Percentiles rank a stretch among this genome's conserved stretches.
These are phyloP conservation scores for Netelia melanura DNA, from an alignment of 2,888 invertebrate genomes.

Conservation along the genomic window DNA sequence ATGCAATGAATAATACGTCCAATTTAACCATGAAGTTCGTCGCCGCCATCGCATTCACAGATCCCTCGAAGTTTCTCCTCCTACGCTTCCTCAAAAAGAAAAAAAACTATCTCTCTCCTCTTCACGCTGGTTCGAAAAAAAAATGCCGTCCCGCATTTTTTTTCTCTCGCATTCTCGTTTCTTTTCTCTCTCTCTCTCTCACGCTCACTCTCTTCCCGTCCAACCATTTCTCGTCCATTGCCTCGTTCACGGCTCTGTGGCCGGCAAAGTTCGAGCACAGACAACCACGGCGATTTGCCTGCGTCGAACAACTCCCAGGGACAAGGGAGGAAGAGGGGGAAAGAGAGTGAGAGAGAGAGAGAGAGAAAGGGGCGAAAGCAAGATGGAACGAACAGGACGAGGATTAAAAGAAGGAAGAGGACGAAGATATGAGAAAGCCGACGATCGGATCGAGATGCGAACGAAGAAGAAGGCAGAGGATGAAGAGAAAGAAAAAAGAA, in stretches of 20 bases:
- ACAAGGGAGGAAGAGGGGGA: constrained; percentile 55
- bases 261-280: neutral
- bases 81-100: constrained; percentile 53
- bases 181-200: constrained; percentile 2
- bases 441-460: constrained; percentile 66
- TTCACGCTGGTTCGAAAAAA: constrained; percentile 43
- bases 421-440: constrained; percentile 65
- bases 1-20: constrained; percentile 11
- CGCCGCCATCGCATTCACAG: constrained; percentile 41
- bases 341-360: constrained; percentile 31
- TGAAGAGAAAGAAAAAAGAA: constrained; percentile 57
- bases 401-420: constrained; percentile 38
- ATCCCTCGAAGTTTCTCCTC: constrained; percentile 61
- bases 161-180: constrained; percentile 16
- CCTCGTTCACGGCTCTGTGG: constrained; percentile 1
- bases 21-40: constrained; percentile 12
- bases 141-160: constrained; percentile 58
- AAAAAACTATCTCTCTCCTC: constrained; percentile 37
- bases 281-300: constrained; percentile 51
- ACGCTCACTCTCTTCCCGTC: neutral
- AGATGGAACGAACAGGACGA: constrained; percentile 12
- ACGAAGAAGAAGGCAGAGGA: constrained; percentile 59
- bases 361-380: constrained; percentile 41
- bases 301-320: constrained; percentile 31
- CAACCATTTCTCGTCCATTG: constrained; percentile 1